Conservation (phyloP, 2,797 vertebrate genomes). For the Knipowitschia caucasica region DNA sequence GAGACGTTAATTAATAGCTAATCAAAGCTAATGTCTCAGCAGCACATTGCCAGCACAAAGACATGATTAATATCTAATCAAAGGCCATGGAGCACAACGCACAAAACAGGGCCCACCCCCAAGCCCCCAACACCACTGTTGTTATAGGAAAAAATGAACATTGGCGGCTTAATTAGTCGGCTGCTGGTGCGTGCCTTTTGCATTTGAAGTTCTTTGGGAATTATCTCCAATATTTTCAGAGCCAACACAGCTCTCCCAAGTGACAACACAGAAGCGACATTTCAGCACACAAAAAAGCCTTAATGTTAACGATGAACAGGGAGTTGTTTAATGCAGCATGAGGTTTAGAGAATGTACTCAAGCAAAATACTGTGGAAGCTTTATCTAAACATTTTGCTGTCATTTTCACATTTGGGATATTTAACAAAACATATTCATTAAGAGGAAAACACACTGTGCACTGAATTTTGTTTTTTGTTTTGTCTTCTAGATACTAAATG, state of each 20-base stretch:
- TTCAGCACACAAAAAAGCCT: constrained; percentile 1
- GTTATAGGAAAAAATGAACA: constrained; percentile 73
- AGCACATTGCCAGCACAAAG: constrained; percentile 76
- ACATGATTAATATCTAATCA: constrained; percentile 85
- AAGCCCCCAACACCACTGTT: constrained; percentile 66
- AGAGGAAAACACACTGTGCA: no score
- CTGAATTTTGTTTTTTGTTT: no score
- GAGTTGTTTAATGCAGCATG: background rate
- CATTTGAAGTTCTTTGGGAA: constrained; percentile 68
- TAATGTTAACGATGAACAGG: background rate
- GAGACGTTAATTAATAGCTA: constrained; percentile 85
- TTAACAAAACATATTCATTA: no score
- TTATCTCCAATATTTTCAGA: constrained; percentile 44
- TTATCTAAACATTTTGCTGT: background rate
- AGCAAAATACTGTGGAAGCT: background rate
- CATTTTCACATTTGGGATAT: background rate
- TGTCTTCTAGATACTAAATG: no score
- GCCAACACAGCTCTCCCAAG: constrained; percentile 61
- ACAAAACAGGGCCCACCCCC: constrained; percentile 76
- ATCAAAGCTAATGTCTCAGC: constrained; percentile 82
- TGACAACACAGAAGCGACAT: constrained; percentile 61
- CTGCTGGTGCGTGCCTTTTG: constrained; percentile 54
- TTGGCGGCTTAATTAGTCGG: constrained; percentile 72
- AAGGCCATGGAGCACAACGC: constrained; percentile 73
- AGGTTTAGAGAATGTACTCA: background rate